Conservation (phyloP, 1,140 invertebrate species). For the Gerris buenoi region DNA sequence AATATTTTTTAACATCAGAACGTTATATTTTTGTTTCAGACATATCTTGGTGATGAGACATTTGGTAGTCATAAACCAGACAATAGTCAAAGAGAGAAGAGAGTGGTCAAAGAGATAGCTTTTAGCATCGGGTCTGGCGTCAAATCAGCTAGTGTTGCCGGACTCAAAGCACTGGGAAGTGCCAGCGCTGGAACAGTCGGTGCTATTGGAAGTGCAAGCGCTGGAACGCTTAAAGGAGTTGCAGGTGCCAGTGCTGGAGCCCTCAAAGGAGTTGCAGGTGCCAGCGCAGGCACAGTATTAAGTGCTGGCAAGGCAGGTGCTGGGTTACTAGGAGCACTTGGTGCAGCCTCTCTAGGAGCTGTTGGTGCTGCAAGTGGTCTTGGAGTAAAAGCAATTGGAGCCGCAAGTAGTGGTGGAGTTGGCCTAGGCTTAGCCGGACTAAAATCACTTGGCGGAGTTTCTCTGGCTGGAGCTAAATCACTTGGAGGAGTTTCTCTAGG, state of each 20-base stretch:
- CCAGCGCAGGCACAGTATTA: not conserved
- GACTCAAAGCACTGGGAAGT: not conserved
- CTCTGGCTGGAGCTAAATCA: slow-evolving; percentile 9
- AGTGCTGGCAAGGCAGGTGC: not conserved
- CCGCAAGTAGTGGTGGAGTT: slow-evolving; percentile 6
- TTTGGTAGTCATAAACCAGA: slow-evolving; percentile 13
- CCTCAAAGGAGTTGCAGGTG: not conserved
- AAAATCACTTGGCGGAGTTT: slow-evolving; percentile 6
- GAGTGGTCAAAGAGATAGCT: slow-evolving; percentile 10
- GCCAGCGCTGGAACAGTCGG: not conserved
- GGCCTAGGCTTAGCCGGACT: not conserved
- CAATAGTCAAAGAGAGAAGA: slow-evolving; percentile 12
- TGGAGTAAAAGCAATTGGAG: slow-evolving; percentile 7
- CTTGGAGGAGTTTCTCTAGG: slow-evolving; percentile 1
- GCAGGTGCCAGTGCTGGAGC: not conserved
- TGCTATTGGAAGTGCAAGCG: not conserved
- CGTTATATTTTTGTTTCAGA: no score
- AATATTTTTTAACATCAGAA: no score
- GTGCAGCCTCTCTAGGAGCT: slow-evolving; percentile 6
- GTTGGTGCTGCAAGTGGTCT: slow-evolving; percentile 3
- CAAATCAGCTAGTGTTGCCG: not conserved
- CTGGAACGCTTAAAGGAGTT: not conserved
- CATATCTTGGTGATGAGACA: slow-evolving; percentile 11
- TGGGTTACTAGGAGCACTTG: not conserved
- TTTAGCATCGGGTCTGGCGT: not conserved